phyloP scores from a whole-genome alignment of 2,113 vertebrate genomes.

The Ophthalmolycus amberensis region DNA sequence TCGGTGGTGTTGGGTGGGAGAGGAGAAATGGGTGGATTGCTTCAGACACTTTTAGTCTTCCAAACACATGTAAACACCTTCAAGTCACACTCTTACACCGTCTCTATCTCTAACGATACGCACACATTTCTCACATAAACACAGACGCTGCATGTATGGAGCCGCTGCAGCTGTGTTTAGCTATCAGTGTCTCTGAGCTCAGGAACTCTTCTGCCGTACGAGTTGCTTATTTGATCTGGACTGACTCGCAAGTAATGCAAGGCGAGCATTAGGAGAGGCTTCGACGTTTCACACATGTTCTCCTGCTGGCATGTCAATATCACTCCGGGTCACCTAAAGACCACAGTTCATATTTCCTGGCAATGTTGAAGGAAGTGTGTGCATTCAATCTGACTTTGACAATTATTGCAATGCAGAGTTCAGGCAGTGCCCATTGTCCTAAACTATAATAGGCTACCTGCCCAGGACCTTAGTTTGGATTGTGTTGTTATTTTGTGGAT shows the following conservation, averaged over 20 bases:
- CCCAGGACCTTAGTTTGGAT: not conserved
- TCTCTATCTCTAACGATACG: constrained; percentile 3
- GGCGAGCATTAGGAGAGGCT: constrained; percentile 47
- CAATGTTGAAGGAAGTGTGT: not conserved
- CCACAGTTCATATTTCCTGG: not conserved
- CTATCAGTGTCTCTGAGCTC: constrained; percentile 78
- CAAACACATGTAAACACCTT: constrained; percentile 42
- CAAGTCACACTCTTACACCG: constrained; percentile 10
- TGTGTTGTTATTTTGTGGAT: not conserved
- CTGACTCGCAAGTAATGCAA: constrained; percentile 63
- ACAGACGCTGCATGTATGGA: constrained; percentile 59
- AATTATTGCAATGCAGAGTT: not conserved
- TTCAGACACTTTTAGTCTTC: constrained; percentile 21
- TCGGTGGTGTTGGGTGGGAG: constrained; percentile 66
- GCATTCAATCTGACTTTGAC: not conserved
- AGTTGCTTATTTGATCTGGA: constrained; percentile 78
- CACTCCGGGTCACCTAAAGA: constrained; percentile 8
- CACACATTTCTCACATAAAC: constrained; percentile 28
- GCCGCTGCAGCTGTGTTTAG: constrained; percentile 89
- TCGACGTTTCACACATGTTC: constrained; percentile 39
- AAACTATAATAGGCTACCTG: not conserved
- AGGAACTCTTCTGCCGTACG: constrained; percentile 80
- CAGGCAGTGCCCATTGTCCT: not conserved
- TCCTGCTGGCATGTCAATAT: constrained; percentile 40
- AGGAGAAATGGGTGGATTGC: constrained; percentile 38